Evolutionary conservation across 1,140 invertebrate genomes (phyloP), one percentile per base, ranked within the genome.

Genomic region (Sminthurides bifidus): DNA sequence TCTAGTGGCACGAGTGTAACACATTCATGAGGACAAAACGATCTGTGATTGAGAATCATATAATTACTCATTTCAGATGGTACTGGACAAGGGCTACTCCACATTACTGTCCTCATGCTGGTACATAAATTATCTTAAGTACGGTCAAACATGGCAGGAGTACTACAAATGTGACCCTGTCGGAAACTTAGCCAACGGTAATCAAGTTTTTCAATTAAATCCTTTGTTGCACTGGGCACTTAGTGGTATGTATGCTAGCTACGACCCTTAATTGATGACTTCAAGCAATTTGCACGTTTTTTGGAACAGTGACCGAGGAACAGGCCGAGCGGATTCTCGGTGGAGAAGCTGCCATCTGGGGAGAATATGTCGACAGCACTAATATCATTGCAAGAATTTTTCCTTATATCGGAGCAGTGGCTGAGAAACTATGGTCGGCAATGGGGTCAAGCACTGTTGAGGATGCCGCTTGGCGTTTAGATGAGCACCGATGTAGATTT

Each of bases 401-500:
- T 79, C 87, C 88, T 1, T 71, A 88, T 54, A 84, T 87, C 0
- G 80, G 80, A 55, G 86, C 87, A 1, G 77, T 83, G 0, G 90
- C 88, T 2, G 92, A 95, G 71, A 76, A 82, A 60, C 66, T 63
- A 2, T 58, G 45, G 62, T 54, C 61, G 60, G 54, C 65, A 10
- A 69, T 1, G 62, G 60, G 68, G 15, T 65, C 74, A 12, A 72
- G 69, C 15, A 63, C 71, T 41, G 21, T 65, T 1, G 51, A 60
- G 3, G 49, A 68, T 43, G 81, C 79, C 2, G 66, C 70, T 1
- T 63, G 72, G 30, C 73, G 89, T 41, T 66, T 92, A 0, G 85
- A 90, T 65, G 86, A 89, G 68, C 86, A 91, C 59, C 72, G 82
- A 8, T 93, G 91, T 71, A 73, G 87, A 12, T 81, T 93, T 79